Conservation (phyloP, 1,140 invertebrate genomes). For the Grapholita molesta region DNA sequence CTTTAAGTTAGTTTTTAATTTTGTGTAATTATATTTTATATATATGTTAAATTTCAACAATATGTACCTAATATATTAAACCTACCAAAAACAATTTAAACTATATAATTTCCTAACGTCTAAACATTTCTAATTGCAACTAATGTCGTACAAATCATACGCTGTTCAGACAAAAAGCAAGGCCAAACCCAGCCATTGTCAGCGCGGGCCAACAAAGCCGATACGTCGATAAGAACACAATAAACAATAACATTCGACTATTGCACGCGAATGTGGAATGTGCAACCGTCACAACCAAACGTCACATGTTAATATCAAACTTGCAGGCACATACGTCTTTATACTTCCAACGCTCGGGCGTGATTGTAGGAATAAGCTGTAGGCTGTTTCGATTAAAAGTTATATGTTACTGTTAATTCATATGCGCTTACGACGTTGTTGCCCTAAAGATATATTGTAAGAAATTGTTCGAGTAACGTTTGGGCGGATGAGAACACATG, state of each 20-base stretch:
- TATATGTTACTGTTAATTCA: background rate
- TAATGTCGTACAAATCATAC: slow-evolving; percentile 30
- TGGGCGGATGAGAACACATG: background rate
- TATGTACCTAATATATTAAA: too few species aligned
- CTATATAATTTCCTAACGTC: background rate
- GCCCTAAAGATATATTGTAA: background rate
- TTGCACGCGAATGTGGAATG: slow-evolving; percentile 53
- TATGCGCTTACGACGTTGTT: background rate
- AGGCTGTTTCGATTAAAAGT: background rate
- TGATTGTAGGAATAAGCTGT: background rate
- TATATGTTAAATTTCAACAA: too few species aligned
- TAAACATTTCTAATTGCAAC: background rate
- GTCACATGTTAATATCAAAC: background rate
- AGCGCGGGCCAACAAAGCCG: slow-evolving; percentile 53
- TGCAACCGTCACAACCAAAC: background rate
- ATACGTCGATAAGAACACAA: slow-evolving; percentile 73
- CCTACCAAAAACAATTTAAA: slow-evolving; percentile 19
- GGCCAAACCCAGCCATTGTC: slow-evolving; percentile 54
- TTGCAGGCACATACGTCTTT: background rate
- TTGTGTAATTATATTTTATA: too few species aligned
- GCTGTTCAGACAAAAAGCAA: slow-evolving; percentile 66
- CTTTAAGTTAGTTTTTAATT: too few species aligned
- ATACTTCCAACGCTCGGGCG: background rate
- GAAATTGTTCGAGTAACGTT: background rate
- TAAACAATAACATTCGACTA: slow-evolving; percentile 71